phyloP scores from a whole-genome alignment of 2,888 invertebrate species.

The Acrobasis suavella region DNA sequence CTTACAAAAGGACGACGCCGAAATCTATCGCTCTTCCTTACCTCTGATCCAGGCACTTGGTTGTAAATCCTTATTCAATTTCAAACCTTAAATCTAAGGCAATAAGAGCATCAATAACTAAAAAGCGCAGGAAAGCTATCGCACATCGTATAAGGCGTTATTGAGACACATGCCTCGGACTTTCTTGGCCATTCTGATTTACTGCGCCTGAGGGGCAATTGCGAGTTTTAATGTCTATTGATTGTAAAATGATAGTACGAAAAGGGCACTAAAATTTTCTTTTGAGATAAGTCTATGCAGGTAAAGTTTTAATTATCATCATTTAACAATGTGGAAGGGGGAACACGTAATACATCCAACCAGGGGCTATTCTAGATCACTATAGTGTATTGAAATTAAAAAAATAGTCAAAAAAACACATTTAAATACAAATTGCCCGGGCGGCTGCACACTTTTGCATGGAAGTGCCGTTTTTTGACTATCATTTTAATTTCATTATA shows the following conservation, averaged over 20 bases:
- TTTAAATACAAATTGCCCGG: too few species aligned
- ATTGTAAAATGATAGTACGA: constrained; percentile 33
- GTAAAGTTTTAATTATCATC: background rate
- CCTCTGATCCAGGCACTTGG: background rate
- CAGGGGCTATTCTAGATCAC: too few species aligned
- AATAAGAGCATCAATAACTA: constrained; percentile 14
- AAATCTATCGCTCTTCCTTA: constrained; percentile 17
- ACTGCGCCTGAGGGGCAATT: constrained; percentile 45
- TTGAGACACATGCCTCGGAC: constrained; percentile 55
- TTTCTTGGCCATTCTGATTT: constrained; percentile 52
- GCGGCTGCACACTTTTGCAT: too few species aligned
- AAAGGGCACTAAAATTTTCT: constrained; percentile 8
- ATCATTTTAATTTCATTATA: too few species aligned
- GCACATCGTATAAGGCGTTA: constrained; percentile 50
- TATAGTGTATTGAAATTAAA: too few species aligned
- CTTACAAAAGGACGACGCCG: constrained; percentile 4
- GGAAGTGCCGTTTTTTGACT: too few species aligned
- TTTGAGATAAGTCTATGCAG: background rate
- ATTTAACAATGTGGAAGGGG: too few species aligned
- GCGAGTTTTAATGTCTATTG: constrained; percentile 40
- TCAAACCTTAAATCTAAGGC: constrained; percentile 7
- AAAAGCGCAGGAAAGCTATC: constrained; percentile 30
- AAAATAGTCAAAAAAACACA: too few species aligned
- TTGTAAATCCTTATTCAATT: constrained; percentile 5
- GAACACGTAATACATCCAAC: too few species aligned